phyloP scores from a whole-genome alignment of 2,888 invertebrate genomes.

The Creontiades dilutus region DNA sequence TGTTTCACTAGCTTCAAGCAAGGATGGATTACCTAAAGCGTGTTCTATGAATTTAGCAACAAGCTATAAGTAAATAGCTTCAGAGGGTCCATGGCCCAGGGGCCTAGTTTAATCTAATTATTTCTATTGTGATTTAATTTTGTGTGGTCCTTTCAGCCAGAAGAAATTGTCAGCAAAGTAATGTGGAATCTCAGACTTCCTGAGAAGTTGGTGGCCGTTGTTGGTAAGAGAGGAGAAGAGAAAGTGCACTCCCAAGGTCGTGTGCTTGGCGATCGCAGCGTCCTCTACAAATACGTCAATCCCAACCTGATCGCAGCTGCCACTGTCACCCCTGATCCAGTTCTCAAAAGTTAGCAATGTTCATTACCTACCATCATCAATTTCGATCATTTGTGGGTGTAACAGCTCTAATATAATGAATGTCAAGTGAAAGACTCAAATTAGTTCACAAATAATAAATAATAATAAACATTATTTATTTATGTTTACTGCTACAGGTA shows the following conservation, averaged over 20 bases:
- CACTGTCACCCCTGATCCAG: slow-evolving; percentile 86
- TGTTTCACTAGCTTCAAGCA: no score
- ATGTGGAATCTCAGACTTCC: slow-evolving; percentile 88
- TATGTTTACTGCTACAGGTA: slow-evolving; percentile 80
- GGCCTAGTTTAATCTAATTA: no score
- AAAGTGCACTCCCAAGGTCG: slow-evolving; percentile 96
- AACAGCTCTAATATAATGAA: no score
- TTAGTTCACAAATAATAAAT: no score
- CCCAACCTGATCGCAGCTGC: slow-evolving; percentile 95
- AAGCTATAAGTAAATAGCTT: no score
- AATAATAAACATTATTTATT: slow-evolving; percentile 66
- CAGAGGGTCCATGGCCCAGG: no score
- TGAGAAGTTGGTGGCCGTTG: slow-evolving; percentile 82
- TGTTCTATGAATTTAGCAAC: no score
- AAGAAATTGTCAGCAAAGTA: slow-evolving; percentile 73
- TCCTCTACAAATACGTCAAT: slow-evolving; percentile 98
- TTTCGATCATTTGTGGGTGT: no score
- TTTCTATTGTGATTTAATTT: no score
- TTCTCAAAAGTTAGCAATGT: slow-evolving; percentile 86
- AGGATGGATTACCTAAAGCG: no score
- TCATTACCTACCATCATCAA: no score
- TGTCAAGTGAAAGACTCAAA: no score
- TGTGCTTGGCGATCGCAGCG: slow-evolving; percentile 95
- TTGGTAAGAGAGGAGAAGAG: slow-evolving; percentile 84
- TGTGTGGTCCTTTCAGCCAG: slow-evolving; percentile 18